Conservation (phyloP, 2,113 vertebrate species). For the Uria aalge region DNA sequence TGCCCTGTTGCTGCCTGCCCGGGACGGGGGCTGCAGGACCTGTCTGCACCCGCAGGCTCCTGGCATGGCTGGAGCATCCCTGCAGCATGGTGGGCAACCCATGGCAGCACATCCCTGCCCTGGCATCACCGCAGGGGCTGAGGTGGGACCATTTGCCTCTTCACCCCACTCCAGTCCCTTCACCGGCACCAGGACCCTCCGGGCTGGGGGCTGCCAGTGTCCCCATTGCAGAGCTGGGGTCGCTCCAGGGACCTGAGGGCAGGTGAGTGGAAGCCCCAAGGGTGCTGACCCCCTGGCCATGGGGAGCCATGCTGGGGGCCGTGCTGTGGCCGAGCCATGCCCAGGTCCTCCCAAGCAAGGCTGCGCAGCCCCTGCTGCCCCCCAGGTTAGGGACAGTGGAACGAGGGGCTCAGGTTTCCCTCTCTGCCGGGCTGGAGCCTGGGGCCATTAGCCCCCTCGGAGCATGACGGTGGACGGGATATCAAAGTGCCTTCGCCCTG, state of each 20-base stretch:
- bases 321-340: not conserved
- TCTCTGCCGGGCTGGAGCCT: not conserved
- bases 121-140: no score
- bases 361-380: not conserved
- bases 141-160: not conserved
- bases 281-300: fast-evolving
- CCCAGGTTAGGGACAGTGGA: not conserved
- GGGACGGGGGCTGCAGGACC: not conserved
- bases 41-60: not conserved
- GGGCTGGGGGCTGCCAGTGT: not conserved
- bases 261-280: not conserved
- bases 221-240: not conserved
- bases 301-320: not conserved
- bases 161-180: not conserved
- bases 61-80: not conserved
- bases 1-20: fast-evolving
- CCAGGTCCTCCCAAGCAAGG: not conserved
- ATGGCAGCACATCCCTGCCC: not conserved
- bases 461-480: not conserved
- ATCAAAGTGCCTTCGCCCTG: not conserved
- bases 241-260: not conserved
- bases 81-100: fast-evolving
- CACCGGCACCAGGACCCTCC: not conserved
- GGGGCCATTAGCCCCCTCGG: not conserved
- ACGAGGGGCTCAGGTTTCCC: not conserved